Conservation (phyloP, 1,140 invertebrate genomes). For the Papilio glaucus region DNA sequence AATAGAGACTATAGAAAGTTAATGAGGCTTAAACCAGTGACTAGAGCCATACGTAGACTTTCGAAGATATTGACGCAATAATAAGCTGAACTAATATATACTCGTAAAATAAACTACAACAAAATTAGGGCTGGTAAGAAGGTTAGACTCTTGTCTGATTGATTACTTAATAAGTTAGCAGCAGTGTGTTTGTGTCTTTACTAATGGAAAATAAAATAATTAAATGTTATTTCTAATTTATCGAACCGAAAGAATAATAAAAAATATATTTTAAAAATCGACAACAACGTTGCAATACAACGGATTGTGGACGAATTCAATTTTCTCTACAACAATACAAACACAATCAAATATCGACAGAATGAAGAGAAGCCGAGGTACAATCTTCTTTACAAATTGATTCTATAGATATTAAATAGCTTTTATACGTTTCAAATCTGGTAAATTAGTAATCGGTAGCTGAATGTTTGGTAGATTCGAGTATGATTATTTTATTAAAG, state of each 20-base stretch:
- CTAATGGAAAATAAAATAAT: neutral
- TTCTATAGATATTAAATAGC: neutral
- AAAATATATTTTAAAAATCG: conserved; percentile 25
- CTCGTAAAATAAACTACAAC: too few species aligned
- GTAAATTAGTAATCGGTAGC: neutral
- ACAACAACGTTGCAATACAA: neutral
- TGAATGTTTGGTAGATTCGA: too few species aligned
- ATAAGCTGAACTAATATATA: too few species aligned
- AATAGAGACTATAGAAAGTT: too few species aligned
- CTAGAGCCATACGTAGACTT: too few species aligned
- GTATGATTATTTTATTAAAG: neutral
- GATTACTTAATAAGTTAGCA: too few species aligned
- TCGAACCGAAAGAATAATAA: neutral
- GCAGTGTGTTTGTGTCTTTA: too few species aligned
- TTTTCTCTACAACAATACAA: conserved; percentile 35
- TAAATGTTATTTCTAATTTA: neutral
- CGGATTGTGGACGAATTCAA: conserved; percentile 35
- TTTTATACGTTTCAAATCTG: neutral
- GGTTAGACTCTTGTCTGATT: too few species aligned
- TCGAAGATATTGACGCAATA: too few species aligned
- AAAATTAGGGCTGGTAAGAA: too few species aligned
- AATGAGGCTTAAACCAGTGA: too few species aligned
- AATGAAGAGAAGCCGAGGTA: conserved; percentile 24
- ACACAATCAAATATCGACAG: conserved; percentile 30
- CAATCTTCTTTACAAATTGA: conserved; percentile 3